Conservation (phyloP, 2,888 invertebrate genomes). For the Athrips mouffetella region DNA sequence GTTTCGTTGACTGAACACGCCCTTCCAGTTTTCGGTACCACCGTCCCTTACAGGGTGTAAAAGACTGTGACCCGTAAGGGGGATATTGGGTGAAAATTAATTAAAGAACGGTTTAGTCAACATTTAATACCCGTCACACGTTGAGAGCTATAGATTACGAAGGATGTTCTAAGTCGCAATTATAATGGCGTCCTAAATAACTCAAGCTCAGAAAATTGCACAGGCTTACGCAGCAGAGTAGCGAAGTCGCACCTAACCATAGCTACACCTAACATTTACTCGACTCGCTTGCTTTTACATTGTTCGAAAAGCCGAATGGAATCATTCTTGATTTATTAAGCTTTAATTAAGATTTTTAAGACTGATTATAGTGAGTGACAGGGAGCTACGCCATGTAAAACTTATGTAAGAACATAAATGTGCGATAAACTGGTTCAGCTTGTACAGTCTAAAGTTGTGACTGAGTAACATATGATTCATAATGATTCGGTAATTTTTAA, state of each 20-base stretch:
- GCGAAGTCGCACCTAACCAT: not conserved
- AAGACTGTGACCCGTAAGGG: too few species aligned
- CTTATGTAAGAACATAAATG: conserved; percentile 5
- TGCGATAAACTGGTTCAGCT: conserved; percentile 4
- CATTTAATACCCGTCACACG: too few species aligned
- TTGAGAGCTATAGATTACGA: conserved; percentile 18
- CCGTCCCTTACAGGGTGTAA: too few species aligned
- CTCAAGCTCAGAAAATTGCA: conserved; percentile 27
- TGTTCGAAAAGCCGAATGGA: conserved; percentile 29
- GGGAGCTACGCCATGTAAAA: not conserved
- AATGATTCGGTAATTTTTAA: too few species aligned
- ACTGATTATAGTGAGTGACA: too few species aligned
- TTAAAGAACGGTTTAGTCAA: too few species aligned
- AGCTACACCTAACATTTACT: not conserved
- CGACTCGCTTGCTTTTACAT: not conserved
- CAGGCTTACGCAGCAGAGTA: conserved; percentile 17
- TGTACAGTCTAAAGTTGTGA: too few species aligned
- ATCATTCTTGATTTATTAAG: too few species aligned
- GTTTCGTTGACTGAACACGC: too few species aligned
- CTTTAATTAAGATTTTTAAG: too few species aligned
- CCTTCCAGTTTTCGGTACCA: too few species aligned
- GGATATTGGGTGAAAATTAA: too few species aligned
- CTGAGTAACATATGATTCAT: not conserved
- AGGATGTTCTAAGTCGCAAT: conserved; percentile 24
- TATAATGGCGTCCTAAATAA: conserved; percentile 30